A percentile compares a stretch with the other conserved stretches of the same genome.
phyloP scores from a whole-genome alignment of 1,140 invertebrate species.

The Drosophila pandora region DNA sequence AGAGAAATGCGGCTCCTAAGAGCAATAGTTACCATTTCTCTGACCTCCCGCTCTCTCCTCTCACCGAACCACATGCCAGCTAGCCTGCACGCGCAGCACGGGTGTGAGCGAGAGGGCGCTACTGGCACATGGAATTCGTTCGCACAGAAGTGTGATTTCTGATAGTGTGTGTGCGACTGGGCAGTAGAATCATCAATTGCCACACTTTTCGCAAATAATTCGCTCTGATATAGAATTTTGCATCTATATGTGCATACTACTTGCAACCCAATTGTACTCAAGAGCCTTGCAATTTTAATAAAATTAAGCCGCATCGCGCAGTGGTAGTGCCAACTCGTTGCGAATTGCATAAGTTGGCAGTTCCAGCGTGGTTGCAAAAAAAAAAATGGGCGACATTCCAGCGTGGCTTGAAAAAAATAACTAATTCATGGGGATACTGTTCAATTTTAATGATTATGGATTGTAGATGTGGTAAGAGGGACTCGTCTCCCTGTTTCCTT shows the following conservation, averaged over 20 bases:
- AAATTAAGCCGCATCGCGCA: background rate
- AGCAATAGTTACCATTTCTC: constrained; percentile 30
- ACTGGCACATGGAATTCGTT: constrained; percentile 66
- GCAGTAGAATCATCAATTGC: constrained; percentile 45
- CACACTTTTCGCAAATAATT: constrained; percentile 45
- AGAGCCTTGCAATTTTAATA: background rate
- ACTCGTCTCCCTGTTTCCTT: background rate
- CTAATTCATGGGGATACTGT: background rate
- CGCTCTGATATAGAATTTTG: background rate
- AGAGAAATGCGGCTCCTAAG: constrained; percentile 8
- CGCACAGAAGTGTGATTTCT: constrained; percentile 7
- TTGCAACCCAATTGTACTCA: constrained; percentile 3
- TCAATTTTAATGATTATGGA: background rate
- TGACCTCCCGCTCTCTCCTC: constrained; percentile 3
- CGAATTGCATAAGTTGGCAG: constrained; percentile 58
- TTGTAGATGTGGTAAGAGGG: background rate
- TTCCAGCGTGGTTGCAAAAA: constrained; percentile 54
- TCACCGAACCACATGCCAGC: constrained; percentile 34
- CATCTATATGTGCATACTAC: background rate
- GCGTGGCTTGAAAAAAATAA: constrained; percentile 33
- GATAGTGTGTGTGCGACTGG: constrained; percentile 21
- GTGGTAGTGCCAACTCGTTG: constrained; percentile 33
- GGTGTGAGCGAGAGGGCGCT: constrained; percentile 54
- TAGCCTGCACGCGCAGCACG: constrained; percentile 24
- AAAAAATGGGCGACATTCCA: constrained; percentile 23